Evolutionary conservation across 2,888 invertebrate genomes (phyloP).

Genomic region (Hirudinaria manillensis): DNA sequence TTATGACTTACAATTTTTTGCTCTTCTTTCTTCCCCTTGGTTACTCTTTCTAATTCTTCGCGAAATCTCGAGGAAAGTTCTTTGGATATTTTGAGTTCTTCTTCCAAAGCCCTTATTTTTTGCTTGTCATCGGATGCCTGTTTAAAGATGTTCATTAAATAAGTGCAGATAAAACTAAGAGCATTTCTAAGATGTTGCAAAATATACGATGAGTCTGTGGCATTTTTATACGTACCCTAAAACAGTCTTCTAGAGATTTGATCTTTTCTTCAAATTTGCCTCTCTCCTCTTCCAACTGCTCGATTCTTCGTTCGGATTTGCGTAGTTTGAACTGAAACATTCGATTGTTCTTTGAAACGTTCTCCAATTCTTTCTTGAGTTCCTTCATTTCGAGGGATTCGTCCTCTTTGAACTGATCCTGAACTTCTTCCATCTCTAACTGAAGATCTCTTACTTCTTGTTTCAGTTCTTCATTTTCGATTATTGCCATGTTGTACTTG

Average conservation of each 20-base stretch:
- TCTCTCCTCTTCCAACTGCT: constrained; percentile 77
- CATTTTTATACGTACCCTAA: constrained; percentile 27
- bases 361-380: constrained; percentile 87
- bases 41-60: constrained; percentile 47
- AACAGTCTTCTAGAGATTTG: constrained; percentile 50
- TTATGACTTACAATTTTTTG: constrained; percentile 5
- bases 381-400: constrained; percentile 87
- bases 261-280: constrained; percentile 56
- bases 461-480: constrained; percentile 89
- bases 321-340: constrained; percentile 94
- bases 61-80: constrained; percentile 61
- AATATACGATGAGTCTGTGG: too few species aligned
- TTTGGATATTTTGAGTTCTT: constrained; percentile 69
- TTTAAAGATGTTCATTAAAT: not conserved
- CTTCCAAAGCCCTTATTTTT: constrained; percentile 68
- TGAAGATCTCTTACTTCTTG: constrained; percentile 86
- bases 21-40: constrained; percentile 3
- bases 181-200: not conserved
- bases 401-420: constrained; percentile 81
- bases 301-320: constrained; percentile 77
- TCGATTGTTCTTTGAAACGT: constrained; percentile 93
- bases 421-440: constrained; percentile 97
- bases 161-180: not conserved
- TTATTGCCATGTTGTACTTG: constrained; percentile 84
- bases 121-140: constrained; percentile 45